A percentile compares a stretch with the other conserved stretches of the same genome.
Conservation (phyloP, 2,888 invertebrate genomes). For the Nephrocerus scutellatus region DNA sequence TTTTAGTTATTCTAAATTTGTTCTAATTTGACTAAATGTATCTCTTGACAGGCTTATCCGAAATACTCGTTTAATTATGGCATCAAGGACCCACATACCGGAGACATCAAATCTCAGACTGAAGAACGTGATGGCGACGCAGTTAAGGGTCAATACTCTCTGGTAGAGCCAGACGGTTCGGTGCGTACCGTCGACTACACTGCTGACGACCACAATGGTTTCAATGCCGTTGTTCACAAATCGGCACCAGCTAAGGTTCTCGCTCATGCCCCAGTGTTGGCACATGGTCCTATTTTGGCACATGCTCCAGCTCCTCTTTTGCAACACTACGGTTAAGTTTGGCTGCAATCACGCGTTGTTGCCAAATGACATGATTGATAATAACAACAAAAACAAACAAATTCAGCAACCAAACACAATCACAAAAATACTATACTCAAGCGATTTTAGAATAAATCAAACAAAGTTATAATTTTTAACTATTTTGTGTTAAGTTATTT, state of each 20-base stretch:
- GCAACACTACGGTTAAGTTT: no score
- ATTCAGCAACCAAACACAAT: no score
- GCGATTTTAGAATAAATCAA: no score
- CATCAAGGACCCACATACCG: slow-evolving; percentile 63
- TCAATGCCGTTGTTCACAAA: slow-evolving; percentile 63
- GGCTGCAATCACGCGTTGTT: no score
- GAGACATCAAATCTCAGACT: slow-evolving; percentile 62
- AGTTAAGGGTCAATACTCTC: slow-evolving; percentile 60
- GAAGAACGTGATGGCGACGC: slow-evolving; percentile 65
- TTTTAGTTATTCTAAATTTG: no score
- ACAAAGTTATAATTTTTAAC: no score
- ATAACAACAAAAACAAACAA: no score
- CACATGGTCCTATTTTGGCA: slow-evolving; percentile 45
- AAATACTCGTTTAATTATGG: slow-evolving; percentile 65
- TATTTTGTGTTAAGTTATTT: no score
- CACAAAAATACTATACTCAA: no score
- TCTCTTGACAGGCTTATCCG: slow-evolving; percentile 54
- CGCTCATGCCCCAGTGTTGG: slow-evolving; percentile 34
- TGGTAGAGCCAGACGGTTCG: slow-evolving; percentile 50
- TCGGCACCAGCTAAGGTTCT: slow-evolving; percentile 53
- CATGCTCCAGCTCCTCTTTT: slow-evolving; percentile 47
- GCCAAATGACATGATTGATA: no score
- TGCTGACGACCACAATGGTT: slow-evolving; percentile 64
- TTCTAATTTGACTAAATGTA: neutral
- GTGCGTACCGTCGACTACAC: slow-evolving; percentile 57